phyloP scores from a whole-genome alignment of 2,888 invertebrate species.

The Stenolophus ochropezus region DNA sequence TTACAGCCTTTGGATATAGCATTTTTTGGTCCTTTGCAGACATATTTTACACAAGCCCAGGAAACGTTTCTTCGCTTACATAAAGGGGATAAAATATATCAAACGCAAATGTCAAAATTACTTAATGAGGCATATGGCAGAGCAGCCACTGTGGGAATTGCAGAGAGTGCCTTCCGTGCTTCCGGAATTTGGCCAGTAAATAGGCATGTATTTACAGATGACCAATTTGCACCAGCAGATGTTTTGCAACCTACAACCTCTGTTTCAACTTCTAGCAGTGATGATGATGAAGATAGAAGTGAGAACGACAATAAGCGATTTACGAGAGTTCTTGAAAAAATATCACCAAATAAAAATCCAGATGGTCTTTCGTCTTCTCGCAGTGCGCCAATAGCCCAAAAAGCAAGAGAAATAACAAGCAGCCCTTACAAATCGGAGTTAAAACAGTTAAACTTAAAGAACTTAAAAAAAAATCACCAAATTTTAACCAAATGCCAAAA shows the following conservation, averaged over 20 bases:
- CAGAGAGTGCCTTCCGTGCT: slow-evolving; percentile 36
- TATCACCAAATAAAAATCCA: slow-evolving; percentile 48
- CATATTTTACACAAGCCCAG: slow-evolving; percentile 60
- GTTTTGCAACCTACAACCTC: slow-evolving; percentile 35
- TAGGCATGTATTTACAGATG: slow-evolving; percentile 60
- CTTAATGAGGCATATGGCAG: slow-evolving; percentile 62
- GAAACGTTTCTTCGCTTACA: slow-evolving; percentile 62
- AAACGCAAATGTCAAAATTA: slow-evolving; percentile 61
- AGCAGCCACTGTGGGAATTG: slow-evolving; percentile 62
- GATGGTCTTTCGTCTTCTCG: slow-evolving; percentile 11
- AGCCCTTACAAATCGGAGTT: slow-evolving; percentile 46
- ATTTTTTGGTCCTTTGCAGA: slow-evolving; percentile 62
- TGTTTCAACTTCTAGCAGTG: slow-evolving; percentile 8
- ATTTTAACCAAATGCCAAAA: slow-evolving; percentile 7
- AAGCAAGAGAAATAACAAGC: slow-evolving; percentile 56
- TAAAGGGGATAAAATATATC: slow-evolving; percentile 55
- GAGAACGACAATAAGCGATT: background rate
- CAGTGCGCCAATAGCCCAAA: slow-evolving; percentile 47
- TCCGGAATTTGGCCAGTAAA: slow-evolving; percentile 63
- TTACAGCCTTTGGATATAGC: slow-evolving; percentile 63
- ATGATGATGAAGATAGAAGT: background rate
- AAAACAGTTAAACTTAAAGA: background rate
- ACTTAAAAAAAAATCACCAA: slow-evolving; percentile 6
- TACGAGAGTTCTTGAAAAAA: slow-evolving; percentile 49
- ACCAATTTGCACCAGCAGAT: slow-evolving; percentile 59